Base-by-base conservation (phyloP, 2,888 invertebrate genomes). In the Incurvaria masculella region DNA sequence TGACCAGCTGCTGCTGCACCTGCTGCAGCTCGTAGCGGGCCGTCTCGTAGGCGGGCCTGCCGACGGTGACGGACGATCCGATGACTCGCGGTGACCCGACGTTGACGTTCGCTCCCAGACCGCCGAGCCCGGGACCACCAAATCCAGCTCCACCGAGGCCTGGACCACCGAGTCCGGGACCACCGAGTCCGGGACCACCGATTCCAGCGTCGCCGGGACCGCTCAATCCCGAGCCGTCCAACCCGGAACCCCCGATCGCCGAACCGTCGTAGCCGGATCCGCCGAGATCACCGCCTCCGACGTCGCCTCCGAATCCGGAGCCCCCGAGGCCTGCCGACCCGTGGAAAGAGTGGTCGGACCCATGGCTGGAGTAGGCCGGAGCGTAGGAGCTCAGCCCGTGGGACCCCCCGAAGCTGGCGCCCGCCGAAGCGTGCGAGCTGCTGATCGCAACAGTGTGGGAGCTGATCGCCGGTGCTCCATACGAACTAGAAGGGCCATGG, bases 11-110 rank as follows among this genome's bases (percentile, higher is more conserved):
- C 59, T 78, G 78, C 1, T 76, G 65, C 4, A 78, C 78, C 1
- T 74, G 71, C 48, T 73, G 69, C 14, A 78, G 66, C 52, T 78
- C 76, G 59, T 72, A 76, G 55, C 69, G 68, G 3, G 72, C 59
- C 4, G 65, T 60, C 14, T 57, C 50, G 2, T 58, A 54, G 6
- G 61, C 52, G 3, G 69, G 68, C 2, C 45, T 45, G 33, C 56
- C 52, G 2, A 53, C 52, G 23, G 49, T 45, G 5, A 55, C 53
- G 4, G 52, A 48, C 3, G 49, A 41, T 11, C 55, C 53, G 39
- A 53, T 53, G 8, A 55, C 55, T 40, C 52, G 45, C 58, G 68
- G 43, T 1, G 39, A 17, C 2, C 68, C 71, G 1, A 70, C 68
- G 11, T 57, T 53, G 1, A 70, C 68, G 11, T 57, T 53, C 1